Base-by-base conservation (phyloP, 2,888 invertebrate genomes). In the Stenoptilia bipunctidactyla region DNA sequence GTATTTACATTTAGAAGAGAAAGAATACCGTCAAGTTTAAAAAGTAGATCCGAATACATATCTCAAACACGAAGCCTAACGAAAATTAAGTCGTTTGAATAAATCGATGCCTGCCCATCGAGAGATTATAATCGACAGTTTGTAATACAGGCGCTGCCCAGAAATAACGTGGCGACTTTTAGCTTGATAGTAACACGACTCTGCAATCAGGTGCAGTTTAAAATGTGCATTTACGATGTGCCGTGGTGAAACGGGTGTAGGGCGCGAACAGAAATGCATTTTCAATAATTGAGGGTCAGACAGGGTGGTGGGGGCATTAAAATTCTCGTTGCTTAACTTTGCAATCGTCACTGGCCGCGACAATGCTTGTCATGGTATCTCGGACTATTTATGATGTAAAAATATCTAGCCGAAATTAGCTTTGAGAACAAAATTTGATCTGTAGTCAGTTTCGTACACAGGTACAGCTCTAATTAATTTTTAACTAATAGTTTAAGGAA, bases 211-310 rank as follows among this genome's bases (percentile, higher is more conserved):
- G 62, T 73, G 67, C 72, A 73, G 80, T 82, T 83, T 80, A 82
- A 83, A 83, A 83, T 83, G 83, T 82, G 82, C 83, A 83, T 83
- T 82, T 74, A 72, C 72, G 61, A 83, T 83, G 79, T 58, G 71
- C 63, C 53, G 53, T 47, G 55, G 55, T 55, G 57, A 58, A n/a
- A 44, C 64, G 61, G 66, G 64, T 66, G 57, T 67, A 62, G 73
- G 75, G 76, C 75, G 76, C 76, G 73, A 71, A 62, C 70, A 64
- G 66, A 67, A 75, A 76, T 80, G 79, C 77, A 82, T 82, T 82
- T 82, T 82, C 82, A 82, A 83, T 83, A 82, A 83, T 83, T 82
- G 77, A 82, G 71, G 77, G 80, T 79, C 82, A 82, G 82, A 83
- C 82, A 68, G 72, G 79, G 69, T 57, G 65, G 68, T 58, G 74